Evolutionary conservation across 2,797 vertebrate genomes (phyloP).

Genomic region (Simalia tracyae): DNA sequence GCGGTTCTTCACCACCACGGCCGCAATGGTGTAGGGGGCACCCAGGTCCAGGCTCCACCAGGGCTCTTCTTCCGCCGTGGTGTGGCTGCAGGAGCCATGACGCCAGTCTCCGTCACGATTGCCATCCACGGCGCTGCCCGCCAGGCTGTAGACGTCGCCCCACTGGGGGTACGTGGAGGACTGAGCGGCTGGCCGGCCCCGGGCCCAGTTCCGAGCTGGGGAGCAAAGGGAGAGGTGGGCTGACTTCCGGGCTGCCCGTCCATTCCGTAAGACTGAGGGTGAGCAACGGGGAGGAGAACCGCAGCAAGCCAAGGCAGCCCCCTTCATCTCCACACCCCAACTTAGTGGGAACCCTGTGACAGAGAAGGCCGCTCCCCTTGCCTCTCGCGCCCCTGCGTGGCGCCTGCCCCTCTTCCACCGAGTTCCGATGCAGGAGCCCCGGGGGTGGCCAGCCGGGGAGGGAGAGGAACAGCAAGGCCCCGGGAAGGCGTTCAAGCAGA

Average conservation of each 20-base stretch:
- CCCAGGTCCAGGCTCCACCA: slow-evolving; percentile 49
- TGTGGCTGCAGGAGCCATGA: slow-evolving; percentile 35
- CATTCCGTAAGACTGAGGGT: background rate
- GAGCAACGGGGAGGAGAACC: background rate
- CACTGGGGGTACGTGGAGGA: background rate
- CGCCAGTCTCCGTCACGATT: slow-evolving; percentile 25
- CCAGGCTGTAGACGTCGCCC: background rate
- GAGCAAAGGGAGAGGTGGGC: background rate
- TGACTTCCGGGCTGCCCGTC: background rate
- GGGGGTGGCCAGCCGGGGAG: background rate
- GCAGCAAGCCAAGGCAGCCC: background rate
- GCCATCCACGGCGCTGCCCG: slow-evolving; percentile 29
- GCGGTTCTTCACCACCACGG: slow-evolving; percentile 45
- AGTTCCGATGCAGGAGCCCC: too few species aligned
- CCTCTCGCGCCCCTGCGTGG: background rate
- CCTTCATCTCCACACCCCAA: background rate
- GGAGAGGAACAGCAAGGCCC: background rate
- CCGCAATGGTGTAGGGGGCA: background rate
- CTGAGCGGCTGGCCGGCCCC: background rate
- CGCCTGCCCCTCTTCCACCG: background rate
- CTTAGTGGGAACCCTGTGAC: background rate
- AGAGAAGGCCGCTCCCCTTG: background rate
- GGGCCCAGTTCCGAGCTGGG: background rate
- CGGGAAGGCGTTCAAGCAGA: background rate
- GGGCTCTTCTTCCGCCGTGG: slow-evolving; percentile 13